These are phyloP conservation scores for Ophonus ardosiacus DNA, from an alignment of 2,888 invertebrate species.

Conservation along the genomic window DNA sequence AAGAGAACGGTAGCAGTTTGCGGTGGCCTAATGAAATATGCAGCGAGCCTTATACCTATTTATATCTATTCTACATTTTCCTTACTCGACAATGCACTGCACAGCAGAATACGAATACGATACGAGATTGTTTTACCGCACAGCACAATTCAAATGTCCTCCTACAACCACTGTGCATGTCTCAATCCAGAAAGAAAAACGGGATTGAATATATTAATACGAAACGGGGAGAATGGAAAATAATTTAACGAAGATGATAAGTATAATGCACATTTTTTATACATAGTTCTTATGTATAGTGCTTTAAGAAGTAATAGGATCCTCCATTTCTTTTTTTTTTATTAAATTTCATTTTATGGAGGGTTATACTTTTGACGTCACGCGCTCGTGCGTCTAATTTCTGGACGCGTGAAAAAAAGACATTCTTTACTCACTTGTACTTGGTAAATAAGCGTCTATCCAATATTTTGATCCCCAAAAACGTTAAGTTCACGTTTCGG, in stretches of 20 bases:
- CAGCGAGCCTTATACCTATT: constrained; percentile 62
- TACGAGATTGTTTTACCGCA: constrained; percentile 26
- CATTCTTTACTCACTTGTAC: no score
- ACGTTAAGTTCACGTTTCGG: no score
- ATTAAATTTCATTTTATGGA: no score
- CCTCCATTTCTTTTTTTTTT: no score
- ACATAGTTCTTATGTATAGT: no score
- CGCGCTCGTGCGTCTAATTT: no score
- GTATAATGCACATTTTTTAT: no score
- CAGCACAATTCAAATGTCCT: constrained; percentile 26
- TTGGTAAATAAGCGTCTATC: no score
- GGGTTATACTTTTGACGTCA: no score
- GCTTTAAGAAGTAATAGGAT: no score
- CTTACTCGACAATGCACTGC: constrained; percentile 34
- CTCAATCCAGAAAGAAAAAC: constrained; percentile 1
- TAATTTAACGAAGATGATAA: constrained; percentile 3
- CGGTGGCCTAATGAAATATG: constrained; percentile 63
- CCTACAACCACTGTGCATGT: neutral
- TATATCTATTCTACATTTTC: constrained; percentile 56
- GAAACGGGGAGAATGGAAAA: constrained; percentile 54
- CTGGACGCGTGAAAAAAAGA: no score
- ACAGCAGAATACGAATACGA: neutral
- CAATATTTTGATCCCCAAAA: no score
- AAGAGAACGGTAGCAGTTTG: neutral
- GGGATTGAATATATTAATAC: constrained; percentile 56